Evolutionary conservation across 2,113 vertebrate genomes (phyloP).

Genomic region (Toxostoma redivivum): DNA sequence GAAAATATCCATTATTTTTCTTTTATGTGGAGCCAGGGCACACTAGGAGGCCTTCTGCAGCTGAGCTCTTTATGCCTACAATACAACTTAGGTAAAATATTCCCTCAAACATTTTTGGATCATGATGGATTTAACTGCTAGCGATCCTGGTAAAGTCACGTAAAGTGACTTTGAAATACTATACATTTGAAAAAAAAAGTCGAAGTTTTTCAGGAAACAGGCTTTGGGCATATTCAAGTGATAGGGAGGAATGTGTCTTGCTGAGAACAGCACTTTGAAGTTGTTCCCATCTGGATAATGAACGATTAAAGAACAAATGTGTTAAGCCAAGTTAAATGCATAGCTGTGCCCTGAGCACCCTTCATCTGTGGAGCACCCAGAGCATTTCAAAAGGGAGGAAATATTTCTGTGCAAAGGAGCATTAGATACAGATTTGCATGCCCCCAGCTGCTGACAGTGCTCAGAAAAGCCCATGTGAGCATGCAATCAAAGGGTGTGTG

Average conservation of each 20-base stretch:
- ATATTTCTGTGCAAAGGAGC: not conserved
- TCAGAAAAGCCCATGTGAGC: not conserved
- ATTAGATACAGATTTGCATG: not conserved
- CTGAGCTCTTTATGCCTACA: not conserved
- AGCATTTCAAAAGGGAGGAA: not conserved
- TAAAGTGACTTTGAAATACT: not conserved
- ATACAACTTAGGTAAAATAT: not conserved
- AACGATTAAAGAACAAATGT: not conserved
- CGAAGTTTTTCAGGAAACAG: not conserved
- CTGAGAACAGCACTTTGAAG: not conserved
- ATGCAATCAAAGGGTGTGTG: rapidly evolving
- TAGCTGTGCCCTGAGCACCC: not conserved
- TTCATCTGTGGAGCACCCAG: not conserved
- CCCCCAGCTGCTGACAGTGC: not conserved
- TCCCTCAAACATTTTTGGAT: not conserved
- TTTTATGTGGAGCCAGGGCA: not conserved
- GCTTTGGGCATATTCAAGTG: not conserved
- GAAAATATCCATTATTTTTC: slow-evolving; percentile 17
- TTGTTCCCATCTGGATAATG: not conserved
- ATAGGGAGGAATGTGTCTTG: not conserved
- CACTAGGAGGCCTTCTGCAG: not conserved
- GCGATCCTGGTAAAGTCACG: not conserved
- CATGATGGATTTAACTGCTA: not conserved
- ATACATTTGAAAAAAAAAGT: not conserved
- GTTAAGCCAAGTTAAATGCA: not conserved